Evolutionary conservation across 2,888 invertebrate genomes (phyloP), one percentile per base, ranked within the genome.

Genomic region (Reticulitermes lucifugus): DNA sequence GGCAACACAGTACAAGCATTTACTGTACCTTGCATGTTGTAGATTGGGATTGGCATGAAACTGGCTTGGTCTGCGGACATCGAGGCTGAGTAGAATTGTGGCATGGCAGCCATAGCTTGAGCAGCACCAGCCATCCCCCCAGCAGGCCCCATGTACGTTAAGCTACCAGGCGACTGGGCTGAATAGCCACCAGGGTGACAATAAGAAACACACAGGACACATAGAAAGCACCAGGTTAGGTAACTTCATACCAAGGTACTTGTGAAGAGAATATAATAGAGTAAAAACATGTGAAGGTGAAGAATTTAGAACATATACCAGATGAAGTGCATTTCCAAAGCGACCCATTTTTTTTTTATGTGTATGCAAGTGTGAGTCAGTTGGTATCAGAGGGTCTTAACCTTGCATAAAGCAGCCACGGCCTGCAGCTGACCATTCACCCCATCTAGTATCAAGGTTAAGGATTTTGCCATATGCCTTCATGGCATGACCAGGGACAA

Each of bases 1-100:
- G 55, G 12, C 55, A 18, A 55, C 18, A 55, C 55, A 14, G 14
- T 55, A 18, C 55, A 55, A 55, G 55, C 18, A 55, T 75, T 73
- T 71, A 86, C 79, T 87, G 86, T 88, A 3, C 95, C 93, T 87
- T 95, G 94, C 89, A 96, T 94, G 81, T 95, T 96, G 88, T 94
- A 94, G 87, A 95, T 92, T 18, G 55, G 94, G 55, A 88, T 87
- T 29, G 88, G 88, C 85, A 88, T 86, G 84, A 87, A 88, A 60
- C 18, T 90, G 2, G 94, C 94, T 89, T 94, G 95, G 51, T 77
- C 82, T 35, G 81, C 86, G 35, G 80, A 73, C 79, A 71, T 70
- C 25, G 85, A 60, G 18, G 83, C 51, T 41, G 80, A 81, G 83
- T 75, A 85, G 83, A 82, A 85, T 71, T 86, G 86, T 71, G 86